These are phyloP conservation scores for rat (Rattus norvegicus) DNA, from an alignment of 2,113 vertebrate species.

Conservation along the genomic window DNA sequence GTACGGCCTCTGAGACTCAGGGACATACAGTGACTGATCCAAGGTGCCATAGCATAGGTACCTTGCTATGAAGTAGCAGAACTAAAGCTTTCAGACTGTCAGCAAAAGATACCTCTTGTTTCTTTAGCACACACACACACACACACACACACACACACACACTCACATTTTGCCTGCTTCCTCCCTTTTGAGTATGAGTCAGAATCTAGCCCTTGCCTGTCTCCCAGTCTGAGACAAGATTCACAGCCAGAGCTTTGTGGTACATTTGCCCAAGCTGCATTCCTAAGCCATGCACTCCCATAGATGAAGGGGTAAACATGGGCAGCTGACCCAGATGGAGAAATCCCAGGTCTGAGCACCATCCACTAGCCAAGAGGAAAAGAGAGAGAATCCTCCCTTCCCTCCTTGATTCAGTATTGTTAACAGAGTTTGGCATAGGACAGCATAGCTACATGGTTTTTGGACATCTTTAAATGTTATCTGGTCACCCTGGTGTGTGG, in stretches of 20 bases:
- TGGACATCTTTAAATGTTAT: conserved; percentile 20
- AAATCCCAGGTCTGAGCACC: not conserved
- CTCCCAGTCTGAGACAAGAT: conserved; percentile 27
- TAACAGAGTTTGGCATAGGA: conserved; percentile 21
- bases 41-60: not conserved
- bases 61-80: not conserved
- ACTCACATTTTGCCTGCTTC: not conserved
- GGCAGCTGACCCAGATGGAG: not conserved
- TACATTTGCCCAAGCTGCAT: not conserved
- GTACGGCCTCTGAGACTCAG: not conserved
- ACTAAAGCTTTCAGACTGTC: not conserved
- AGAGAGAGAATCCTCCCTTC: not conserved
- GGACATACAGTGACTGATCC: not conserved
- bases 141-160: not conserved
- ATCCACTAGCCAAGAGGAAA: not conserved
- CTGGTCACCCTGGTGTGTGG: not conserved
- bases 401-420: not conserved
- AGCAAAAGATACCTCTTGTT: not conserved
- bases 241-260: conserved; percentile 53
- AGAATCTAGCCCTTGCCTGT: conserved; percentile 32
- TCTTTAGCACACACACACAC: not conserved
- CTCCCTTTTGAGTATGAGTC: conserved; percentile 39
- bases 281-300: not conserved
- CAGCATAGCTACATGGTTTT: not conserved
- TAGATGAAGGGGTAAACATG: not conserved